Evolutionary conservation across 2,888 invertebrate species (phyloP), one percentile per base, ranked within the genome.

Genomic region (Platerodrilus igneus): DNA sequence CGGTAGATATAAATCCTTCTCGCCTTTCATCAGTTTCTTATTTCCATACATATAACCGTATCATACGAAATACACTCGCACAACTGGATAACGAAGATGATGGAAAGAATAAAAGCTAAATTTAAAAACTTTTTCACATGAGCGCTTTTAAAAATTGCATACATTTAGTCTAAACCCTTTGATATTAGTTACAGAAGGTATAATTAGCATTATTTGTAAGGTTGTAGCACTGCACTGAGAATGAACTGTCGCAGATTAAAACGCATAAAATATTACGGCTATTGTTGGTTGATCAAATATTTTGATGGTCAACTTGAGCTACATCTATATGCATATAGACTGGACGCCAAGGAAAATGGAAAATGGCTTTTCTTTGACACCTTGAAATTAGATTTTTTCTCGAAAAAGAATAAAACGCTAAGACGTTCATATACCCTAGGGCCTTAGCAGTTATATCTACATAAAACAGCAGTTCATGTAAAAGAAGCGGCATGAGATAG

Each of bases 351-450:
- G 60, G 62, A 64, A 66, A 66, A 67, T 66, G 66, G 67, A 64
- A 68, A 68, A 69, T 67, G 67, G 67, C 67, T 68, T 68, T 68
- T 68, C 69, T 69, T 68, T 68, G 69, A 68, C 68, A 68, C 68
- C 68, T 68, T 63, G 64, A 67, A 69, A 69, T 69, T 69, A 69
- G 67, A 69, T 69, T 69, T 67, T 68, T 67, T 65, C 62, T 55
- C 51, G 53, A 64, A 62, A 64, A 61, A 63, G 62, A 63, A 64
- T 62, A 62, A 60, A 61, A 61, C 57, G 63, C 53, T 60, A 59
- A 62, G 61, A 61, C 60, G 60, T 54, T 59, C 61, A 59, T 62
- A 63, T 59, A 59, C 61, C 60, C 62, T 35, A 41, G 61, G 58
- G 62, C 58, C 57, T 59, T 56, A 57, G 55, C 60, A 61, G 61